Conservation (phyloP, 2,113 vertebrate genomes). For the Sceloporus undulatus region DNA sequence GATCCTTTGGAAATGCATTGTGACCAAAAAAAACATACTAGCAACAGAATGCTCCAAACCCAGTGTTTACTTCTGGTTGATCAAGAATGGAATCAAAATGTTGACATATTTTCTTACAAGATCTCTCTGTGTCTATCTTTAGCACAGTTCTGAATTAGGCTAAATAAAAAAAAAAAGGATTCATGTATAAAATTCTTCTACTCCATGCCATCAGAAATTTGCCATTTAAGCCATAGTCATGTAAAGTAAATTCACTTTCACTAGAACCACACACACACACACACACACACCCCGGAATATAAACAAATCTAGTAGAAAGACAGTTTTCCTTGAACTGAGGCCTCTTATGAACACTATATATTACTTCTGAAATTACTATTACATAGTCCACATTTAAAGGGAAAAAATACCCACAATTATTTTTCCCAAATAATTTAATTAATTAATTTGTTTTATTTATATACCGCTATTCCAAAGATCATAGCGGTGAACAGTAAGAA, state of each 20-base stretch:
- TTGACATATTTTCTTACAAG: not conserved
- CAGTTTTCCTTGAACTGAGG: not conserved
- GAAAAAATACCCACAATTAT: too few species aligned
- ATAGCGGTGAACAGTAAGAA: too few species aligned
- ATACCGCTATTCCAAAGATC: too few species aligned
- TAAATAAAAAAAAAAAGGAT: conserved; percentile 14
- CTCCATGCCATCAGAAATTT: not conserved
- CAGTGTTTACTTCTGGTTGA: conserved; percentile 16
- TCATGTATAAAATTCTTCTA: not conserved
- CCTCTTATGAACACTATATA: too few species aligned
- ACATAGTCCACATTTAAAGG: too few species aligned
- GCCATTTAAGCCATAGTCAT: not conserved
- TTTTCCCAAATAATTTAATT: too few species aligned
- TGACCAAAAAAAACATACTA: not conserved
- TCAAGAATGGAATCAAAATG: not conserved
- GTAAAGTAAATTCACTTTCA: conserved; percentile 12
- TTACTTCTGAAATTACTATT: too few species aligned
- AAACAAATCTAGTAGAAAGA: too few species aligned
- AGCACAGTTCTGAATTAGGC: not conserved
- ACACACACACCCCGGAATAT: not conserved
- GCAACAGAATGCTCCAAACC: not conserved
- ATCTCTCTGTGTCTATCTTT: not conserved
- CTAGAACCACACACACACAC: not conserved
- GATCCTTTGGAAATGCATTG: conserved; percentile 33
- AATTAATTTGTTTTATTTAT: too few species aligned